A percentile compares a stretch with the other conserved stretches of the same genome.
These are phyloP conservation scores for Drosophila teissieri DNA, from an alignment of 1,140 invertebrate species.

Conservation along the genomic window DNA sequence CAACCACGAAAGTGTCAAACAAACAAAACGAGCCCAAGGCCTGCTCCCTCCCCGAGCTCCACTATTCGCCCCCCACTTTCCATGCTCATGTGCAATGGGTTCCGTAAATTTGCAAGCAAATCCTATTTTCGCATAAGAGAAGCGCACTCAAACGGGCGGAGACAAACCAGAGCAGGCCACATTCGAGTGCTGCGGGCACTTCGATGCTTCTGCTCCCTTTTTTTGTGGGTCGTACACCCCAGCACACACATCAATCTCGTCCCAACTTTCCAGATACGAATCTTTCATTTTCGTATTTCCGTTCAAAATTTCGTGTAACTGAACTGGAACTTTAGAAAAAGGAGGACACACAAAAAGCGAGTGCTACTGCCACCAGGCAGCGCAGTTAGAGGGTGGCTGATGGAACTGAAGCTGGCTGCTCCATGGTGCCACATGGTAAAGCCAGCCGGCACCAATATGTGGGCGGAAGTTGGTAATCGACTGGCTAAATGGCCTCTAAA, in stretches of 20 bases:
- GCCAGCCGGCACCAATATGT: slow-evolving; percentile 18
- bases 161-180: slow-evolving; percentile 31
- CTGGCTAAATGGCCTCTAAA: slow-evolving; percentile 4
- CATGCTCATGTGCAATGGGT: slow-evolving; percentile 2
- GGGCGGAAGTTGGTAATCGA: background rate
- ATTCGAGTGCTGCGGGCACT: slow-evolving; percentile 70
- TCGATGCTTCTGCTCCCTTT: slow-evolving; percentile 62
- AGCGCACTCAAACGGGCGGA: slow-evolving; percentile 34
- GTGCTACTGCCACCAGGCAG: slow-evolving; percentile 54
- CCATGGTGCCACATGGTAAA: slow-evolving; percentile 62
- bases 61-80: slow-evolving; percentile 1
- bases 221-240: slow-evolving; percentile 24
- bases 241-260: slow-evolving; percentile 79
- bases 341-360: slow-evolving; percentile 29
- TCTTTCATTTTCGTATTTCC: slow-evolving; percentile 82
- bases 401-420: slow-evolving; percentile 20
- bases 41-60: slow-evolving; percentile 15
- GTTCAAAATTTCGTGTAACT: slow-evolving; percentile 77
- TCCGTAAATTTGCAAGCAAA: slow-evolving; percentile 73
- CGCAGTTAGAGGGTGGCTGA: slow-evolving; percentile 7
- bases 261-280: slow-evolving; percentile 74
- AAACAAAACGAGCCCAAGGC: slow-evolving; percentile 63
- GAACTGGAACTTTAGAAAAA: slow-evolving; percentile 66
- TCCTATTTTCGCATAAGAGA: slow-evolving; percentile 70
- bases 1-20: slow-evolving; percentile 77